Conservation (phyloP, 2,888 invertebrate genomes). For the Eurois occulta region DNA sequence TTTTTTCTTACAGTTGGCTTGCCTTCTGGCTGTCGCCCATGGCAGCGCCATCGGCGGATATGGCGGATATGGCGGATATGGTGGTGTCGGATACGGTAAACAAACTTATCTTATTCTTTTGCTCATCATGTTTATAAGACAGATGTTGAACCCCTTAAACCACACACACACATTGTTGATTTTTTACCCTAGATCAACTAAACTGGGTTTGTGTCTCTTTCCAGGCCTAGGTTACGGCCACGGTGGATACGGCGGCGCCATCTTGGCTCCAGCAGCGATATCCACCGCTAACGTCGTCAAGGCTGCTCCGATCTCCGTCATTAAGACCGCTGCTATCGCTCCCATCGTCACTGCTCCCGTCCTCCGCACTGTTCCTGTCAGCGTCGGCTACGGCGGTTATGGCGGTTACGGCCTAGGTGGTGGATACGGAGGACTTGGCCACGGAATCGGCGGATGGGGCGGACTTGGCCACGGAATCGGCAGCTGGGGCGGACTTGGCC, state of each 20-base stretch:
- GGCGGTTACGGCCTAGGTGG: constrained; percentile 35
- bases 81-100: constrained; percentile 62
- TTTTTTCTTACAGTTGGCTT: constrained; percentile 76
- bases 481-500: constrained; percentile 24
- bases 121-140: neutral
- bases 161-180: neutral
- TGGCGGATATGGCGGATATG: constrained; percentile 59
- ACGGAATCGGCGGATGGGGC: constrained; percentile 10
- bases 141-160: neutral
- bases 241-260: constrained; percentile 51
- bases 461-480: constrained; percentile 34
- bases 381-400: constrained; percentile 30
- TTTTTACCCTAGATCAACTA: neutral
- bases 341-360: constrained; percentile 77
- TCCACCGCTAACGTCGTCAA: constrained; percentile 81
- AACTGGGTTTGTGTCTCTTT: neutral
- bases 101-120: neutral
- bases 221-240: constrained; percentile 62
- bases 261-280: constrained; percentile 78
- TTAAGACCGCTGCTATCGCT: constrained; percentile 75
- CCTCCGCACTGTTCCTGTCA: constrained; percentile 65
- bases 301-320: constrained; percentile 82
- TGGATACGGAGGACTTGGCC: constrained; percentile 42
- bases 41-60: constrained; percentile 65
- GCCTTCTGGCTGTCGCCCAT: constrained; percentile 80